Evolutionary conservation across 2,113 vertebrate species (phyloP), one percentile per base, ranked within the genome.

Genomic region (Malurus cyaneus): DNA sequence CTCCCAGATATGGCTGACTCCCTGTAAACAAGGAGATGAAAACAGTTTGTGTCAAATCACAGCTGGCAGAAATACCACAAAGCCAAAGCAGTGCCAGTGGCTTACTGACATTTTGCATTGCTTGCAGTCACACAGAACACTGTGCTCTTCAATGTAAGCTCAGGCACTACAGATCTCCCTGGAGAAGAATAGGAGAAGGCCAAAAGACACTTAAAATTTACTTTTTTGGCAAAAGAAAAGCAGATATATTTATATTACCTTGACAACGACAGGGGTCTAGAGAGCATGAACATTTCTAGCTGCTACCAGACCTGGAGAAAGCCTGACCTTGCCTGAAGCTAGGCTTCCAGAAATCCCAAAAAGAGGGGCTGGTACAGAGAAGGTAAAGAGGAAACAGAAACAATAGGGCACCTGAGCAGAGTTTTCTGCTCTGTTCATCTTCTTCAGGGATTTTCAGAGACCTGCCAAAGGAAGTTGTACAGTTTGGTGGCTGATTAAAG

Each of bases 11-110:
- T 0, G 44, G 61, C 3, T 84, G 77, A 61, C 70, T 95, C 89
- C 57, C 73, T 72, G 70, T 64, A 93, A 94, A 91, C n/a, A 91
- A 76, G 80, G 65, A 56, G 73, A 94, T 72, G 83, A 94, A 96
- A 93, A 93, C 56, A 80, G 88, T 67, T 94, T 84, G 80, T 72
- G 88, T 94, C 60, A 74, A 95, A 77, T 67, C 11, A 7, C 86
- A 92, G 65, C 72, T 87, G 73, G 57, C 69, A 94, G 53, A 79
- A 93, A 65, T 53, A 49, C 69, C 28, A 11, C 12, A 80, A 93
- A 91, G 64, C 32, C 60, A 86, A 80, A 81, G 28, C 7, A 31
- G 74, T 23, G 34, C 56, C 69, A 70, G 6, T 59, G 57, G 29
- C 47, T 83, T 34, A 26, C 47, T 80, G 61, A 67, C 9, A 54